Evolutionary conservation across 2,797 vertebrate genomes (phyloP).

Genomic region (Poecilia picta): DNA sequence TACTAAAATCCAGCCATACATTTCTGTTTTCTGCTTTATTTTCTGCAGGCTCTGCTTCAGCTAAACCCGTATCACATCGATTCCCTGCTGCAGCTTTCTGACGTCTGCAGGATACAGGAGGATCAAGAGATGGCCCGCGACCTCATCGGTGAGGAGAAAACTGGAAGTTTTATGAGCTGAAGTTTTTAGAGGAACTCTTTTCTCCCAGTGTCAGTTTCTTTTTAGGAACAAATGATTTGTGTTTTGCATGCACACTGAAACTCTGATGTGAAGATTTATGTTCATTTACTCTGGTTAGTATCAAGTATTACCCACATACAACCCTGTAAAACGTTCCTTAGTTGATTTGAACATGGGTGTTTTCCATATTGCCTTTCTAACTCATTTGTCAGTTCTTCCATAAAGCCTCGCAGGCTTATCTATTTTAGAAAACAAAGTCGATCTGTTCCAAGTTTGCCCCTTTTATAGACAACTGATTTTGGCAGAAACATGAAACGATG

Average conservation of each 20-base stretch:
- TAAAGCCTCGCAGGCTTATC: neutral
- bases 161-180: neutral
- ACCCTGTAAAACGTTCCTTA: neutral
- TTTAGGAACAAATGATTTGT: neutral
- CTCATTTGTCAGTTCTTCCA: neutral
- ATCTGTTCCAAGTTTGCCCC: conserved; percentile 11
- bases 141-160: conserved; percentile 84
- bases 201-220: neutral
- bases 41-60: conserved; percentile 88
- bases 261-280: neutral
- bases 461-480: conserved; percentile 19
- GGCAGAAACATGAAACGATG: conserved; percentile 17
- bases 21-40: neutral
- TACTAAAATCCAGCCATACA: neutral
- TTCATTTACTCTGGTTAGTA: neutral
- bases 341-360: neutral
- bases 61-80: conserved; percentile 95
- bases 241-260: neutral
- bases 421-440: conserved; percentile 8
- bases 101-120: conserved; percentile 95
- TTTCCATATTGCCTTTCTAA: neutral
- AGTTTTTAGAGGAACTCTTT: neutral
- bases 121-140: conserved; percentile 98
- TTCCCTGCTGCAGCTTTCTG: conserved; percentile 95
- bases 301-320: neutral